Conservation (phyloP, 1,140 invertebrate genomes). For the Leptinotarsa lineolata region DNA sequence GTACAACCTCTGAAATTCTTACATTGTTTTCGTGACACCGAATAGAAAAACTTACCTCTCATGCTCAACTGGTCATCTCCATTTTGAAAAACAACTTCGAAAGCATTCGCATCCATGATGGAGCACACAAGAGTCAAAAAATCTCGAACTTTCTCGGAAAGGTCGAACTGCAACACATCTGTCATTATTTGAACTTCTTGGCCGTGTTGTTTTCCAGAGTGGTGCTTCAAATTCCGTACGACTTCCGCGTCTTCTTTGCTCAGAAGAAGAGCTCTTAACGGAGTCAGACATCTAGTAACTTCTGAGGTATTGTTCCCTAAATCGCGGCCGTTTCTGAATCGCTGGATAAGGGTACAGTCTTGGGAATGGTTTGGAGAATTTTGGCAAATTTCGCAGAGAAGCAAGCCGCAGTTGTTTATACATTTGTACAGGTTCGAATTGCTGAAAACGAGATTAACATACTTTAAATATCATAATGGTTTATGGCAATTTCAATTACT, state of each 20-base stretch:
- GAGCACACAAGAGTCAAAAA: slow-evolving; percentile 66
- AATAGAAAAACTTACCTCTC: slow-evolving; percentile 46
- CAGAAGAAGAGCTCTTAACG: slow-evolving; percentile 65
- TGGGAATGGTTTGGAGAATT: slow-evolving; percentile 58
- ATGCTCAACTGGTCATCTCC: slow-evolving; percentile 59
- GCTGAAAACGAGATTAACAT: slow-evolving; percentile 14
- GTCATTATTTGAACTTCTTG: slow-evolving; percentile 65
- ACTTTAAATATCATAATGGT: no score
- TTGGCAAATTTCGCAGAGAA: slow-evolving; percentile 66
- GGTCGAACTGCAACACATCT: slow-evolving; percentile 58
- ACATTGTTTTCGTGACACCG: no score
- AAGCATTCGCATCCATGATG: slow-evolving; percentile 75
- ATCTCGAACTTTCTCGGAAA: slow-evolving; percentile 63
- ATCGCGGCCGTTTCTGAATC: slow-evolving; percentile 58
- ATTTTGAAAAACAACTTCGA: slow-evolving; percentile 64
- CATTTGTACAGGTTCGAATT: slow-evolving; percentile 57
- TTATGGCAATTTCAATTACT: no score
- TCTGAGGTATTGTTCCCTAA: slow-evolving; percentile 57
- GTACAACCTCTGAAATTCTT: no score
- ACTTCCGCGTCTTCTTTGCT: slow-evolving; percentile 60
- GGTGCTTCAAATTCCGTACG: slow-evolving; percentile 62
- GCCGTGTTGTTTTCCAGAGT: slow-evolving; percentile 60
- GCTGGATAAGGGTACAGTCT: slow-evolving; percentile 65
- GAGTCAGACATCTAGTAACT: slow-evolving; percentile 60
- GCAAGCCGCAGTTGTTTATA: slow-evolving; percentile 62